Evolutionary conservation across 2,797 vertebrate species (phyloP), one percentile per base, ranked within the genome.

Genomic region (Silurus lanzhouensis): DNA sequence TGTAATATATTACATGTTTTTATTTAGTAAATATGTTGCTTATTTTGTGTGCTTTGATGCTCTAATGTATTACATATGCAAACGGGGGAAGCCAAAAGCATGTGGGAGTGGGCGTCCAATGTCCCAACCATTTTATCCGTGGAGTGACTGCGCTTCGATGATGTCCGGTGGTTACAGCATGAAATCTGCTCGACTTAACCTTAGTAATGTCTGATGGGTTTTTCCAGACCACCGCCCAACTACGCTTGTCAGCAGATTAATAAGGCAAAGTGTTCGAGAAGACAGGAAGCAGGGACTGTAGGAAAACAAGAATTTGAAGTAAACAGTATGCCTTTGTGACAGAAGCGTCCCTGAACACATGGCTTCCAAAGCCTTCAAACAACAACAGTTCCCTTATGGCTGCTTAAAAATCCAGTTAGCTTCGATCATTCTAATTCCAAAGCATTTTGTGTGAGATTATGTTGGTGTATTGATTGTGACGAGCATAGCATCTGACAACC

Each of bases 281-380:
- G 57, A 77, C 75, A 77, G 9, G 17, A 60, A 12, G 55, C 27
- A 61, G 76, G 20, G 12, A 61, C 55, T 22, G 19, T 60, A 22
- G 76, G 58, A 61, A 78, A 79, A 46, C 38, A 79, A 63, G 77
- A 79, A 63, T 64, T 80, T 46, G 6, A 20, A 63, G 77, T 48
- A 63, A 78, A 64, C 77, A 80, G 60, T 64, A 80, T 80, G 60
- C 77, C 14, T 80, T 48, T 64, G 77, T 64, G 77, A 64, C 60
- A 64, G 19, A 78, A 61, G 31, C 2, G 13, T 78, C 76, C 31
- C 76, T 12, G 13, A 78, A 78, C 76, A 78, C 76, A 78, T 78
- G 76, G 76, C 58, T 61, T 78, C 58, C 31, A n/a, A 44, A 44
- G 31, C 31, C 58, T 61, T 12, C 31, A 61, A 78, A 61, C 58